Conservation (phyloP, 1,140 invertebrate genomes). For the Conopomorpha cramerella region DNA sequence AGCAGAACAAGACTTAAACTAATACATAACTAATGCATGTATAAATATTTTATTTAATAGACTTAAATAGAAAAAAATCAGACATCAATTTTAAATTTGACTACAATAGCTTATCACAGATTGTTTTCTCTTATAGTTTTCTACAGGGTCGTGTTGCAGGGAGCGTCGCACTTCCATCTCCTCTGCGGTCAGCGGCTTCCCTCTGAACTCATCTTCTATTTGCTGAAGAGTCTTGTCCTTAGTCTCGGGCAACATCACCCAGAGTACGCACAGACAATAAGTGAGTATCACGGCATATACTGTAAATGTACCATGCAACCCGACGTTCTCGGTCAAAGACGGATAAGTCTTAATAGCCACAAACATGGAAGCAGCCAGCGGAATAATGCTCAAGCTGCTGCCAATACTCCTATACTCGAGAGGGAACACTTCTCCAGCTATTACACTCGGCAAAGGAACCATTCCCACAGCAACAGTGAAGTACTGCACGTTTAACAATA, state of each 20-base stretch:
- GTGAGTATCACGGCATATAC: slow-evolving; percentile 18
- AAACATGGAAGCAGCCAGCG: slow-evolving; percentile 13
- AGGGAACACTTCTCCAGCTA: slow-evolving; percentile 23
- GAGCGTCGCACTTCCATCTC: too few relatives aligned
- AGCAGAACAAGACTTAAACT: too few relatives aligned
- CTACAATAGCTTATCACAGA: too few relatives aligned
- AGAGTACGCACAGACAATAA: slow-evolving; percentile 17
- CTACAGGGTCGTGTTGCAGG: too few relatives aligned
- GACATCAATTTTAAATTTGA: too few relatives aligned
- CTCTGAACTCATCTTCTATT: slow-evolving; percentile 33
- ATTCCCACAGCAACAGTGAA: slow-evolving; percentile 15
- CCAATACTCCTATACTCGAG: slow-evolving; percentile 18
- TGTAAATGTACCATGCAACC: slow-evolving; percentile 22
- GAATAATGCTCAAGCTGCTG: slow-evolving; percentile 12
- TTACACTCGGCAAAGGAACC: slow-evolving; percentile 15
- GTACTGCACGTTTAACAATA: slow-evolving; percentile 12
- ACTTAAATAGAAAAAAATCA: too few relatives aligned
- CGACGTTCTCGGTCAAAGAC: slow-evolving; percentile 9
- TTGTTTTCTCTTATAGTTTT: too few relatives aligned
- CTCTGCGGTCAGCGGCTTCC: too few relatives aligned
- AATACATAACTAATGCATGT: too few relatives aligned
- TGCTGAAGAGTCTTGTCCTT: slow-evolving; percentile 31
- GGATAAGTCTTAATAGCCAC: slow-evolving; percentile 17
- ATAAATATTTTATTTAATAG: too few relatives aligned
- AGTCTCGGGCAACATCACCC: slow-evolving; percentile 29